Evolutionary conservation across 2,113 vertebrate genomes (phyloP).

Genomic region (Felis catus): F.catus_Fca126_mat1.0 CM031419.1:25995501-25996000

Average conservation of each 20-base stretch:
- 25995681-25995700: not conserved
- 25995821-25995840: not conserved
- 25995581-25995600: constrained; percentile 54
- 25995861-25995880: not conserved
- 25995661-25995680: not conserved
- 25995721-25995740: not conserved
- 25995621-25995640: not conserved
- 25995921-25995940: not conserved
- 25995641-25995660: constrained; percentile 15
- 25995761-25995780: not conserved
- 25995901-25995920: not conserved
- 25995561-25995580: constrained; percentile 56
- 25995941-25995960: not conserved
- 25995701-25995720: not conserved
- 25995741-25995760: not conserved
- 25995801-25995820: not conserved
- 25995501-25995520: constrained; percentile 25
- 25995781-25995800: not conserved
- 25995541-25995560: constrained; percentile 28
- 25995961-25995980: not conserved
- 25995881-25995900: not conserved
- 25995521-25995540: constrained; percentile 50
- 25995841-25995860: not conserved
- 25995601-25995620: constrained; percentile 62
- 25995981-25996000: not conserved